Evolutionary conservation across 2,797 vertebrate species (phyloP), one percentile per base, ranked within the genome.

Genomic region (Megaceryle alcyon): DNA sequence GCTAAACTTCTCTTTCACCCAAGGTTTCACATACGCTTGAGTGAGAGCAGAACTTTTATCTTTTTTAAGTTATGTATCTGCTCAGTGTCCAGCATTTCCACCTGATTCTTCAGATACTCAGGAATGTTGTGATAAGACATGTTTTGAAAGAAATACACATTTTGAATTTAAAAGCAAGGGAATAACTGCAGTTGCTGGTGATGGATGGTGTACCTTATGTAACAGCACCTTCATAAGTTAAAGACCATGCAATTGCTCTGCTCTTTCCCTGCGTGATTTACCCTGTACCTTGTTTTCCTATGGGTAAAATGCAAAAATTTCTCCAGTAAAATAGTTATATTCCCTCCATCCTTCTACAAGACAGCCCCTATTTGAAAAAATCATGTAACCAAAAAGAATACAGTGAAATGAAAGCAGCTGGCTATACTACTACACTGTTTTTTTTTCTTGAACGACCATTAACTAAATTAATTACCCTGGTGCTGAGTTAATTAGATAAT

Each of bases 401-500:
- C 23, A 65, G 76, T 46, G 66, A 63, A 92, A 82, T 68, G 46
- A 94, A 96, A 96, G 75, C 87, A 95, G 93, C 80, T 78, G 53
- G 2, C 85, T 89, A 69, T 73, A 75, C 29, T 65, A 85, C 35
- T 33, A 73, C 33, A 68, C 44, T 25, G 2, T 16, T 7, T 9
- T 82, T 87, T 94, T 90, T 85, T 89, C 35, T 96, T 92, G 92
- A 91, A 90, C 88, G 87, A 80, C 77, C 3, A 7, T 75, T 93
- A 96, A 92, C 95, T 90, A 92, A 97, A 97, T 96, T 96, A 97
- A 98, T 97, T 96, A 95, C 69, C 94, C 93, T 15, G 6, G 92
- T 94, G 64, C 81, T 57, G 93, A 97, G 92, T 95, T 97, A 98
- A 97, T 97, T 97, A 97, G 95, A 85, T 94, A 96, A 97, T 96